Evolutionary conservation across 2,113 vertebrate genomes (phyloP).

Genomic region (Perca flavescens): DNA sequence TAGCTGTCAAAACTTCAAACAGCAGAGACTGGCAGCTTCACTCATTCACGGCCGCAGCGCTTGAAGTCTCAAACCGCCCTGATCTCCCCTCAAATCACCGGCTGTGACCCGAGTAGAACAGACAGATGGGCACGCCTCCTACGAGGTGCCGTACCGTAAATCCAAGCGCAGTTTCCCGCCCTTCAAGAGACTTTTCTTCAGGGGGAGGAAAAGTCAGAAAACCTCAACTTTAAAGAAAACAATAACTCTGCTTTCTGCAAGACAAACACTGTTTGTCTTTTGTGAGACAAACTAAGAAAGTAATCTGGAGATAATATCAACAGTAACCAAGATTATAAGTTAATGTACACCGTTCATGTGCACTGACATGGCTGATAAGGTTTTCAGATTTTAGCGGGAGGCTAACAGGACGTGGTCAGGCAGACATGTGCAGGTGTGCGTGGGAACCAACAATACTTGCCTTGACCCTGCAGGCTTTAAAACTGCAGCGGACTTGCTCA

Average conservation of each 20-base stretch:
- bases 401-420: constrained; percentile 55
- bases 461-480: constrained; percentile 62
- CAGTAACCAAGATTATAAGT: constrained; percentile 24
- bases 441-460: constrained; percentile 66
- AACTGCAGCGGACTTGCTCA: constrained; percentile 63
- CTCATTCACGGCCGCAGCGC: constrained; percentile 61
- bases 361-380: constrained; percentile 19
- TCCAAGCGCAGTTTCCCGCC: constrained; percentile 60
- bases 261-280: constrained; percentile 54
- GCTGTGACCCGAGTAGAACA: constrained; percentile 68
- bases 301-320: constrained; percentile 8
- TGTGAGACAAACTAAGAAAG: constrained; percentile 29
- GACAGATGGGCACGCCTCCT: constrained; percentile 83
- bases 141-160: constrained; percentile 43
- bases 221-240: constrained; percentile 54
- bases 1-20: constrained; percentile 84
- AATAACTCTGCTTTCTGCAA: constrained; percentile 48
- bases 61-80: constrained; percentile 75
- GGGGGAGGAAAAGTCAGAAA: constrained; percentile 48
- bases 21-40: constrained; percentile 72
- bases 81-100: constrained; percentile 76
- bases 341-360: constrained; percentile 3
- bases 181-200: constrained; percentile 63
- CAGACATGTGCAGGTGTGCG: constrained; percentile 73
- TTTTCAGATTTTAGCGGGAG: constrained; percentile 39